Evolutionary conservation across 37 sponge, comb jelly and placozoan species (phyloP), one percentile per base, ranked within the genome.

Genomic region (Diacarnus erythraeanus): DNA sequence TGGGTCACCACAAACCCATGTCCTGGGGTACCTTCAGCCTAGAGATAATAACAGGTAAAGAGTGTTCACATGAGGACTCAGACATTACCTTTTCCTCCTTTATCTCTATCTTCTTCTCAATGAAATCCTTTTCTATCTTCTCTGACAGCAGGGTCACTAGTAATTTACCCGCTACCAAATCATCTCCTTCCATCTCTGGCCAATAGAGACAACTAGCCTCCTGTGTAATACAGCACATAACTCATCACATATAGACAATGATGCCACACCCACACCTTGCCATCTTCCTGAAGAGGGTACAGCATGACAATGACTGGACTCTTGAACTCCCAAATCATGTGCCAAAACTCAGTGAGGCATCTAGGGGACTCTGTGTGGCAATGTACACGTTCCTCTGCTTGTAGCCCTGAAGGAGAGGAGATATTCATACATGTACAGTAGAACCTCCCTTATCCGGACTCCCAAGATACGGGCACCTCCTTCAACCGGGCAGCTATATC

Each of bases 271-370:
- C 77, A 22, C 29, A 83, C 84, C 76, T 68, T n/a, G n/a, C 67
- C 80, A 61, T 74, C 42, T 38, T 79, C 75, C 22, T 42, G 26
- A 8, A 59, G 37, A 22, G 57, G 44, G 40, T 77, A 90, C 42
- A 90, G 81, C 86, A 90, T 84, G 41, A 90, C 90, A 1, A 90
- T 58, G 56, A 47, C 75, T 2, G 38, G 35, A 31, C 74, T 71
- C 81, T 80, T 76, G 76, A 71, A 58, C 77, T 90, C 85, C 90
- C 90, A 90, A n/a, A 90, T 43, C 86, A 84, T 90, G 38, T 61
- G 26, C 90, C 90, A 90, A 65, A 90, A 90, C 57, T 90, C 86
- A 0, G 51, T 6, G 90, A 84, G 64, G 37, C 61, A 12, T 75
- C 29, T 57, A 90, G 81, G 2, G 90, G 90, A 44, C 75, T 73